phyloP scores from a whole-genome alignment of 2,113 vertebrate genomes.

The Elachura formosa region DNA sequence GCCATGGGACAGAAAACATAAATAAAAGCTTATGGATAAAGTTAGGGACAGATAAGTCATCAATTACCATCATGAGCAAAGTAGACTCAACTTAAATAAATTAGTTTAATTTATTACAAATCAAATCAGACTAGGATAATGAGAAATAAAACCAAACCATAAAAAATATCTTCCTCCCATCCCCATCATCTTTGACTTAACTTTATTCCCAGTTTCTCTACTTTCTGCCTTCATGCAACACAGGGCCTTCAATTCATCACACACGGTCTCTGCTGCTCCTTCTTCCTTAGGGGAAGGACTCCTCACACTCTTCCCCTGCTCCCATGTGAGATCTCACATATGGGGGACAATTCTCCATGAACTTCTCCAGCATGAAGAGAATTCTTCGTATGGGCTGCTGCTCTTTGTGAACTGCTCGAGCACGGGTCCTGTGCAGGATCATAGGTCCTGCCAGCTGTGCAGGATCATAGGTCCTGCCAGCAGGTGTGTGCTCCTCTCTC shows the following conservation, averaged over 20 bases:
- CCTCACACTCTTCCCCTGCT: background rate
- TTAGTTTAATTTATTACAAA: background rate
- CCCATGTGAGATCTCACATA: background rate
- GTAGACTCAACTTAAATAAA: background rate
- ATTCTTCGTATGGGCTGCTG: background rate
- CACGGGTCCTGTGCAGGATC: fast-evolving
- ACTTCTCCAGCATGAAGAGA: too few species aligned
- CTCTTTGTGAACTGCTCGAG: background rate
- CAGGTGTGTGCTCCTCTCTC: background rate
- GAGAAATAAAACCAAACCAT: background rate
- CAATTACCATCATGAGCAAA: background rate
- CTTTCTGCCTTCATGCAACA: background rate
- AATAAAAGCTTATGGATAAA: background rate
- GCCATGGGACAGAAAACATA: background rate
- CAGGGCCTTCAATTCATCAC: background rate
- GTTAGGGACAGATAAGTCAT: background rate
- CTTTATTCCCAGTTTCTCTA: background rate
- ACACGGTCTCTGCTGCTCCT: background rate
- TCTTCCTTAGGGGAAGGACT: background rate
- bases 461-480: background rate
- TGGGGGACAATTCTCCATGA: background rate
- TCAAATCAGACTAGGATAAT: background rate
- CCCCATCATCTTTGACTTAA: background rate
- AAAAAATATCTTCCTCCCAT: background rate
- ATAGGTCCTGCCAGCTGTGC: background rate